Percentiles rank a stretch among this genome's conserved stretches.
Evolutionary conservation across 2,113 vertebrate genomes (phyloP).

Genomic region (Oceanites oceanicus): DNA sequence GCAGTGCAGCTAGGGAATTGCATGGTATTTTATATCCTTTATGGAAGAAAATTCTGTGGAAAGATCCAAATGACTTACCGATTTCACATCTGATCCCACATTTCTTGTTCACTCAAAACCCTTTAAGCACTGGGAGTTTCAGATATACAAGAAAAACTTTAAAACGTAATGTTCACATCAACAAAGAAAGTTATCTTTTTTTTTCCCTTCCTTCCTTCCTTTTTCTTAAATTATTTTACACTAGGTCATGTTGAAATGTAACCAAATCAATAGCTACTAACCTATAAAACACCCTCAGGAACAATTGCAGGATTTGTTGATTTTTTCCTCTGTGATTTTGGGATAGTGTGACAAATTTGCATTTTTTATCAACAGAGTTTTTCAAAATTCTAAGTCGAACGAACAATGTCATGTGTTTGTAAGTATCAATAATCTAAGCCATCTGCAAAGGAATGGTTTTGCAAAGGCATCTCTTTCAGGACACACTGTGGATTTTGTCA

Average conservation of each 20-base stretch:
- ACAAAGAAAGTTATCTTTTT: neutral
- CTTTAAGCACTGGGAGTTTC: conserved; percentile 1
- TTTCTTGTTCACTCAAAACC: neutral
- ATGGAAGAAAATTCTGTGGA: neutral
- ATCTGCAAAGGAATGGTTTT: conserved; percentile 84
- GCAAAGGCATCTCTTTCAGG: conserved; percentile 86
- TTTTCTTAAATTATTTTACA: conserved; percentile 57
- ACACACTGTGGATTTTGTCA: conserved; percentile 92
- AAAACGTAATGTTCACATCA: neutral
- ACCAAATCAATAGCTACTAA: conserved; percentile 39
- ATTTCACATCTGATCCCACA: neutral
- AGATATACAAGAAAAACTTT: neutral
- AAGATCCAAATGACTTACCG: neutral
- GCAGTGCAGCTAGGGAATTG: neutral
- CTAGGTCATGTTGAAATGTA: conserved; percentile 52
- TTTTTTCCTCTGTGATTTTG: conserved; percentile 46
- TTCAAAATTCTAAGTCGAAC: conserved; percentile 65
- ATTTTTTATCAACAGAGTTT: conserved; percentile 71
- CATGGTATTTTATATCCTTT: neutral
- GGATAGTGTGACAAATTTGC: conserved; percentile 60
- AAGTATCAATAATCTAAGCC: conserved; percentile 88
- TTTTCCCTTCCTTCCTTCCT: neutral
- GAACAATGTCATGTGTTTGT: conserved; percentile 86
- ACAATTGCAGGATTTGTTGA: conserved; percentile 50
- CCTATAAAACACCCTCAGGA: conserved; percentile 44